Evolutionary conservation across 2,888 invertebrate genomes (phyloP), one percentile per base, ranked within the genome.

Genomic region (Julus scandinavius): DNA sequence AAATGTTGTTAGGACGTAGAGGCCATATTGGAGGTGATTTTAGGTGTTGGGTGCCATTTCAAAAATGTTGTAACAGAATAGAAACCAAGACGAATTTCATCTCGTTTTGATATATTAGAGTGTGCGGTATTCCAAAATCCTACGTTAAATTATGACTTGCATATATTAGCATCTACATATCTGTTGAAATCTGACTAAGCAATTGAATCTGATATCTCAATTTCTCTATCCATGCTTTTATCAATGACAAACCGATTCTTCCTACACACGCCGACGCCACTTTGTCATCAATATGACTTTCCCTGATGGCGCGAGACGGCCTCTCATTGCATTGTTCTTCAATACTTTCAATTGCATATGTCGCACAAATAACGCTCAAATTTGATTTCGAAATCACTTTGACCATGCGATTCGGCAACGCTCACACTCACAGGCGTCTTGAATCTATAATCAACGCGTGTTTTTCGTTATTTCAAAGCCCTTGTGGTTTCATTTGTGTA

Each of bases 281-380:
- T 72, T n/a, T 72, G 80, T 15, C 80, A 80, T 80, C 15, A 80
- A 45, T 80, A 13, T 38, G 29, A 80, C 38, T 80, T 80, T 80
- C 38, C 29, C 38, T 80, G 80, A 80, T 80, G 80, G 38, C 29
- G 38, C 15, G 11, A 13, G 38, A 15, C 80, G 0, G 80, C 15
- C 3, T 38, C 38, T 80, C 80, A 80, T 80, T 80, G 38, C 13
- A 80, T 80, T 38, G 80, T 80, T 80, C 80, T 4, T 13, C 38
- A 38, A 80, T 40, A 38, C 80, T 80, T 72, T 80, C 80, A 40
- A 38, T 80, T 15, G 80, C 80, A 38, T 72, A 63, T 20, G 72
- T 80, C 80, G 72, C 20, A 38, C 80, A 80, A 80, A 80, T 80
- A 80, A 80, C 9, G 29, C 80, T 80, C 80, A 9, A 80, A 80